Base-by-base conservation (phyloP, 1,140 invertebrate species). In the Scaptomyza montana region DNA sequence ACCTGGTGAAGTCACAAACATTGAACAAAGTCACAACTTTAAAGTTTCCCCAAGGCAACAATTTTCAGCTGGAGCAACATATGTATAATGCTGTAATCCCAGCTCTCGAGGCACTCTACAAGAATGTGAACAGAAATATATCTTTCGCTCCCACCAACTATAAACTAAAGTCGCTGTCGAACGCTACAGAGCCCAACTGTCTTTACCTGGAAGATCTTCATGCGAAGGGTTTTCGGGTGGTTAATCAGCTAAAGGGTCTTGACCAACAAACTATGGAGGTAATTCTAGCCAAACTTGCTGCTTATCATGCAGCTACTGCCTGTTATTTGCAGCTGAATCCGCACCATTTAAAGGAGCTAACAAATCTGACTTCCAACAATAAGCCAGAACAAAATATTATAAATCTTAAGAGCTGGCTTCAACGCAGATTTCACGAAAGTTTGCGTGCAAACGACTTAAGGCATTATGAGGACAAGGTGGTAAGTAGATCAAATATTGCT, bases 221-320 rank as follows among this genome's bases (percentile, higher is more conserved):
- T 43, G 33, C 51, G 21, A 87, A 71, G 25, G 79, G 76, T 0
- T 87, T 74, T 51, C 28, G 57, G 8, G 16, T 67, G 19, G 65
- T 41, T 36, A 89, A 69, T 62, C 50, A 63, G 7, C 46, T n/a
- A 0, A 79, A 86, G 33, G 94, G 94, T 13, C 81, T 95, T 39
- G 93, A 93, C 70, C 62, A 93, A 45, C 54, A 91, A 8, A 93
- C 94, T 49, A 91, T 92, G 49, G 64, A 92, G 61, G 54, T 93
- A 25, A 93, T 93, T 2, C 69, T 94, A 21, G 89, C 91, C 2
- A 93, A 93, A 72, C 66, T 95, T 56, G 94, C 93, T 0, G 92
- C 78, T 57, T 93, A 94, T 80, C 94, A 95, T 72, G 94, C 93
- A 0, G 85, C 92, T 5, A 93, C 94, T 0, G 90, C 93, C 2